phyloP scores from a whole-genome alignment of 2,888 invertebrate species.

The Periphyllus acericola region DNA sequence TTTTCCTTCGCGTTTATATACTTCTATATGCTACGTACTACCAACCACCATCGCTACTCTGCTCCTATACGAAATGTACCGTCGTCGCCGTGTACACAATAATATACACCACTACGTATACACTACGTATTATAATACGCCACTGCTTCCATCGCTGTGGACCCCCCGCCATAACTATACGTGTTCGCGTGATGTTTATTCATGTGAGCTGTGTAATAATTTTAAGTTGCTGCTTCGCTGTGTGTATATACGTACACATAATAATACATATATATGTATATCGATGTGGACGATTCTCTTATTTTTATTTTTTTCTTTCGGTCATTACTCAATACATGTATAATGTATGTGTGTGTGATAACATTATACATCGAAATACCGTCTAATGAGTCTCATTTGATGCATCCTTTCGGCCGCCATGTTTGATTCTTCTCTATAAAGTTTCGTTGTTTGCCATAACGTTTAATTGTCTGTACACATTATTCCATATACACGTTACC shows the following conservation, averaged over 20 bases:
- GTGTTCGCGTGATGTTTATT: conserved; percentile 59
- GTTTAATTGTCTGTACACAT: conserved; percentile 31
- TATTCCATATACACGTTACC: neutral
- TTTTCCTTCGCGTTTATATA: conserved; percentile 44
- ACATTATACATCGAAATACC: conserved; percentile 37
- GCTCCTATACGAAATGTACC: neutral
- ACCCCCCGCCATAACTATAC: conserved; percentile 44
- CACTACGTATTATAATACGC: neutral
- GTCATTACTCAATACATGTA: conserved; percentile 40
- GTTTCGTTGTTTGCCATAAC: conserved; percentile 38
- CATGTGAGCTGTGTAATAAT: conserved; percentile 54
- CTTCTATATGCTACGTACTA: neutral
- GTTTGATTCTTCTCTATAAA: conserved; percentile 42
- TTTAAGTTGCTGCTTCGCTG: conserved; percentile 14
- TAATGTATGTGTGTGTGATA: neutral
- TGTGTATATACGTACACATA: neutral
- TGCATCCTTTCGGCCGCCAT: conserved; percentile 46
- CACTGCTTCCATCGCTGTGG: neutral
- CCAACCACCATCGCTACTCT: neutral
- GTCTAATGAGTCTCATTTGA: conserved; percentile 45
- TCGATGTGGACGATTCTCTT: conserved; percentile 38
- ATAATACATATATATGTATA: neutral
- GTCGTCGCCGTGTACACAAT: neutral
- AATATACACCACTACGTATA: neutral
- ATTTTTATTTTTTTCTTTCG: conserved; percentile 29